Base-by-base conservation (phyloP, 1,140 invertebrate species). In the Apis dorsata region DNA sequence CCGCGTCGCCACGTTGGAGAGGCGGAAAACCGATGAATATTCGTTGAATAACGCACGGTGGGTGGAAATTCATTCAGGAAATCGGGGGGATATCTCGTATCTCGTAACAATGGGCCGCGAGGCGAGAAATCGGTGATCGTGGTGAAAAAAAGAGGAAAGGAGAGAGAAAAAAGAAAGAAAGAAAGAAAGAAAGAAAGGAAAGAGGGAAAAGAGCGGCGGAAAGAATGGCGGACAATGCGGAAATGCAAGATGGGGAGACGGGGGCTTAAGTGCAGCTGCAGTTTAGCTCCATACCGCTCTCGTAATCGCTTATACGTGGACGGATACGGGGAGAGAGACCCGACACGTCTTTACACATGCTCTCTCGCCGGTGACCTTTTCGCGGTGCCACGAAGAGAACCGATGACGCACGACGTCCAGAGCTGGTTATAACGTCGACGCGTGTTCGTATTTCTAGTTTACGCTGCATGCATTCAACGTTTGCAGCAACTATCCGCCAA, bases 161-260 rank as follows among this genome's bases (percentile, higher is more conserved):
- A 7, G 34, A 44, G 34, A 28, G 28, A 28, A 2, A 28, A 13
- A 55, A 12, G 10, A 21, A 60, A 57, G 49, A 66, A 44, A 24
- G 65, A 34, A 34, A 34, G 17, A 74, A n/a, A 57, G 21, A 73
- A 21, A 10, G n/a, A 3, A 49, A 5, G 19, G 63, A n/a, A 9
- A 17, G 8, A 51, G 49, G 19, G 44, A 13, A 5, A 3, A 44
- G 49, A 9, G 1, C 3, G 72, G 19, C 59, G 24, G 81, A 79
- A 83, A 83, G 76, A 79, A 83, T 62, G 75, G 75, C 24, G 44
- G 49, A 66, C 77, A 85, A 76, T 81, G 83, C 85, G 85, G 85
- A 86, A 86, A 85, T 55, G 77, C 53, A n/a, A 55, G 65, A 68
- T 34, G 49, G 28, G 63, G 80, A 44, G 60, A 11, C 75, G 75